These are phyloP conservation scores for Phycodurus eques DNA, from an alignment of 2,113 vertebrate genomes.

Conservation along the genomic window DNA sequence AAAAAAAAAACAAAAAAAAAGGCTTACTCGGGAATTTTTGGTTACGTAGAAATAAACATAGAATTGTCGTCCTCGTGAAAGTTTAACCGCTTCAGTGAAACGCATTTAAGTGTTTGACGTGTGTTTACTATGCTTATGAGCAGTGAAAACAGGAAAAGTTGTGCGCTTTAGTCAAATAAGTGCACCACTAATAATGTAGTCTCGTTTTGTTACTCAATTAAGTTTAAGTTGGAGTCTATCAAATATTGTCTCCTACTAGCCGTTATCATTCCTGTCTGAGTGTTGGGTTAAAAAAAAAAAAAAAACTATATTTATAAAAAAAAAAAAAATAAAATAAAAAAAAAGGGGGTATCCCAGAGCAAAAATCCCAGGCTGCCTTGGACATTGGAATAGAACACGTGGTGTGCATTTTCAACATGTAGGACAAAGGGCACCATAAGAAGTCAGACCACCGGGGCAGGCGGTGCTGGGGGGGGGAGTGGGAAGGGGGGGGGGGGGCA, in stretches of 20 bases:
- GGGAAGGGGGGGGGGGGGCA: conserved; percentile 3
- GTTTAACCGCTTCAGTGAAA: not conserved
- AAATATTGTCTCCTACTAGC: not conserved
- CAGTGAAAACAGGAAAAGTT: not conserved
- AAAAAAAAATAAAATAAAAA: not conserved
- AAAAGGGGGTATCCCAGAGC: not conserved
- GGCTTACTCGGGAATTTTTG: not conserved
- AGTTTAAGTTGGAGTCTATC: not conserved
- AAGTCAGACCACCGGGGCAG: conserved; percentile 56
- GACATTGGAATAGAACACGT: conserved; percentile 71
- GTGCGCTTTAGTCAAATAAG: not conserved
- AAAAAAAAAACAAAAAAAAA: not conserved
- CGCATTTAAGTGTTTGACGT: not conserved
- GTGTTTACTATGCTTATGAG: too few relatives aligned
- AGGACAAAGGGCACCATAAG: conserved; percentile 72
- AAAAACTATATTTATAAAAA: too few relatives aligned
- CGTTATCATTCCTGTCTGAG: not conserved
- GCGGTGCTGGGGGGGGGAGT: conserved; percentile 7
- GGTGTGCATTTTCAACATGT: conserved; percentile 69
- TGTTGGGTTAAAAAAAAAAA: too few relatives aligned
- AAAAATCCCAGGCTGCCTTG: conserved; percentile 37
- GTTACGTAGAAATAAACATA: not conserved
- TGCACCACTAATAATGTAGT: too few relatives aligned
- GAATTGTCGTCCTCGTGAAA: not conserved
- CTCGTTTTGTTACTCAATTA: not conserved